phyloP scores from a whole-genome alignment of 2,888 invertebrate species.

The Ceriagrion tenellum region DNA sequence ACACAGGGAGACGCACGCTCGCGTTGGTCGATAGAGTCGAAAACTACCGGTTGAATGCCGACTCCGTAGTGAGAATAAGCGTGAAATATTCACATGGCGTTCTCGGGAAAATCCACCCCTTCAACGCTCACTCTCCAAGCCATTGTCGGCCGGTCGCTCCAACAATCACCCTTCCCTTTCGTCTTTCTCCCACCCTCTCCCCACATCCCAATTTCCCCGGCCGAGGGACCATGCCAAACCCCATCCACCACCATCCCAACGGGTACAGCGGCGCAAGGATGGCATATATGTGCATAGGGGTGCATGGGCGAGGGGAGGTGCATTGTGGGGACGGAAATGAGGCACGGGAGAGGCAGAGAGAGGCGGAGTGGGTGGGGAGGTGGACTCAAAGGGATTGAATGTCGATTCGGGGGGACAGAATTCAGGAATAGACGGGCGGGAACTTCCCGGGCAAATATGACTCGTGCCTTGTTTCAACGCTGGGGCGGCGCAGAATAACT shows the following conservation, averaged over 20 bases:
- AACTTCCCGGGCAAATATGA: not conserved
- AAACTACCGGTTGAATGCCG: conserved; percentile 63
- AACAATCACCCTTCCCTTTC: not conserved
- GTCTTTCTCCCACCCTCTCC: not conserved
- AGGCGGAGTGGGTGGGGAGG: too few species aligned
- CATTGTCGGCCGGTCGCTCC: not conserved
- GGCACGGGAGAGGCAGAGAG: not conserved
- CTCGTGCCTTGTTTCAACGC: not conserved
- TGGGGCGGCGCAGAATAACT: too few species aligned
- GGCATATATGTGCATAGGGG: too few species aligned
- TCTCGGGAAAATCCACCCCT: conserved; percentile 20
- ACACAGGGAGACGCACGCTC: not conserved
- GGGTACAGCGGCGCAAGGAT: too few species aligned
- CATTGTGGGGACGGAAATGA: not conserved
- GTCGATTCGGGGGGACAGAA: not conserved
- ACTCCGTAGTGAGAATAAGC: conserved; percentile 56
- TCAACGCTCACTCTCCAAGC: not conserved
- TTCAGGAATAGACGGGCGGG: not conserved
- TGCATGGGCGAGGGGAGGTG: not conserved
- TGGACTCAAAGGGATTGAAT: not conserved
- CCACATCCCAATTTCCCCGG: not conserved
- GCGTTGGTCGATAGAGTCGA: conserved; percentile 33
- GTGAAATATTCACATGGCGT: conserved; percentile 57
- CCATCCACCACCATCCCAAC: too few species aligned
- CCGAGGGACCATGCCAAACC: not conserved